phyloP scores from a whole-genome alignment of 1,140 invertebrate genomes.

The Spodoptera frugiperda region DNA sequence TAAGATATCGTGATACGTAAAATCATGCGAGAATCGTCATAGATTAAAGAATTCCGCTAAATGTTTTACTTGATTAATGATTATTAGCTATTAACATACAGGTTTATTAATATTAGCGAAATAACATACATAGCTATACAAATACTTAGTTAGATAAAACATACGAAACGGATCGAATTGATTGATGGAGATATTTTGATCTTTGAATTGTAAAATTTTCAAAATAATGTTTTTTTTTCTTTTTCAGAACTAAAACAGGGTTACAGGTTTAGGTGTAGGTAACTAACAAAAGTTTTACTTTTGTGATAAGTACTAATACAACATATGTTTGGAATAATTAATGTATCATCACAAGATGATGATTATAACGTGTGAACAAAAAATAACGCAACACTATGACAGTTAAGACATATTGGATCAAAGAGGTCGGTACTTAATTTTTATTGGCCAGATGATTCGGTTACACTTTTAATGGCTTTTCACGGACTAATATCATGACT shows the following conservation, averaged over 20 bases:
- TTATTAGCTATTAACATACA: too few relatives aligned
- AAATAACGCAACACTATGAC: not conserved
- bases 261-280: too few relatives aligned
- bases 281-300: too few relatives aligned
- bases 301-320: not conserved
- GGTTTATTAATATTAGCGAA: too few relatives aligned
- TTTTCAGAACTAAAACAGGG: too few relatives aligned
- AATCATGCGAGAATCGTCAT: constrained; percentile 3
- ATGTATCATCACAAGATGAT: not conserved
- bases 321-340: not conserved
- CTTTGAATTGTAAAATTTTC: too few relatives aligned
- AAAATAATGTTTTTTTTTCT: too few relatives aligned
- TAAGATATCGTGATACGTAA: constrained; percentile 13
- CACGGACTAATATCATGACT: constrained; percentile 1
- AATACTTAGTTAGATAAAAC: too few relatives aligned
- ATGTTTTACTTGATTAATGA: not conserved
- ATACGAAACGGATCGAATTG: too few relatives aligned
- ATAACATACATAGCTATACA: too few relatives aligned
- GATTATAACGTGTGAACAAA: constrained; percentile 11
- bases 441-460: constrained; percentile 17
- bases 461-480: constrained; percentile 11
- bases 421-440: constrained; percentile 21
- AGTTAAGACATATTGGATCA: constrained; percentile 15
- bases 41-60: not conserved
- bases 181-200: not conserved